Evolutionary conservation across 2,888 invertebrate species (phyloP).

Genomic region (Suillia variegata): DNA sequence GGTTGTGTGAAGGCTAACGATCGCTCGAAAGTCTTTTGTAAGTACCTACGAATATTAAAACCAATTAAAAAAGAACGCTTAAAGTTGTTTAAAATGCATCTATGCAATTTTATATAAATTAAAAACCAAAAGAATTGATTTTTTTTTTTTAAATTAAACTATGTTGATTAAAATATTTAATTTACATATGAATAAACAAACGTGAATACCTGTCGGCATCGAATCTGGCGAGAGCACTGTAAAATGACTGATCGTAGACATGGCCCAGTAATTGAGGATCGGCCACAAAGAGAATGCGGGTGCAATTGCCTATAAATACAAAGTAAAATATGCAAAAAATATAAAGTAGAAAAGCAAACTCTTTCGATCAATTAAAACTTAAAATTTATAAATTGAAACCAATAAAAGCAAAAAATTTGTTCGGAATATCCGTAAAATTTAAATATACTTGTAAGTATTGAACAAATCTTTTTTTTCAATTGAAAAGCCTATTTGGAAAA

Average conservation of each 20-base stretch:
- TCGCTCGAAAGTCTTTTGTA: slow-evolving; percentile 76
- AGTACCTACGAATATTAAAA: slow-evolving; percentile 64
- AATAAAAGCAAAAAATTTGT: too few species aligned
- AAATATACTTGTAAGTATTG: too few species aligned
- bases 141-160: neutral
- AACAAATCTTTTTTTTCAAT: too few species aligned
- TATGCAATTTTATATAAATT: neutral
- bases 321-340: too few species aligned
- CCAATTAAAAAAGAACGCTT: neutral
- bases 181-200: neutral
- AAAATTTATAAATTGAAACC: too few species aligned
- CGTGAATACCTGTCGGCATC: slow-evolving; percentile 81
- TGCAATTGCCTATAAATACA: slow-evolving; percentile 64
- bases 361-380: too few species aligned
- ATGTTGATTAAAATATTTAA: neutral
- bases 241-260: slow-evolving; percentile 69
- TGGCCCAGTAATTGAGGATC: slow-evolving; percentile 94
- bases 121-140: neutral
- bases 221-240: slow-evolving; percentile 77
- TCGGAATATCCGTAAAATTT: too few species aligned
- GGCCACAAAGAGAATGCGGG: slow-evolving; percentile 75
- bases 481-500: too few species aligned
- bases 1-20: slow-evolving; percentile 77
- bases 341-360: too few species aligned
- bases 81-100: neutral